These are phyloP conservation scores for Gulo gulo DNA, from an alignment of 2,113 vertebrate genomes.

Conservation along the genomic window DNA sequence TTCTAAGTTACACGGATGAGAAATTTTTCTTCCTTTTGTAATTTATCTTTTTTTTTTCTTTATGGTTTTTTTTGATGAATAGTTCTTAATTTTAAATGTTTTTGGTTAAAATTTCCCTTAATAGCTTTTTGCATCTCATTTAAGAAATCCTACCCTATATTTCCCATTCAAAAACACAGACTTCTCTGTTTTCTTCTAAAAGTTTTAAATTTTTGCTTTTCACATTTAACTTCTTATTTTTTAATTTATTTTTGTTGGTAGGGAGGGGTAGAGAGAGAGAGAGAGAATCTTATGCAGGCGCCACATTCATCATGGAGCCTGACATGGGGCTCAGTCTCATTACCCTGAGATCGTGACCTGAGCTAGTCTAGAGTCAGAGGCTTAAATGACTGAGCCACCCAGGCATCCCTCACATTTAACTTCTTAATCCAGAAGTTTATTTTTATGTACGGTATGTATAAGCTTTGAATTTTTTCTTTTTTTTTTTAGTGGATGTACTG, in stretches of 20 bases:
- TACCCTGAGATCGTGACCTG: background rate
- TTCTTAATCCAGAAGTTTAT: background rate
- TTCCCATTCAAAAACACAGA: background rate
- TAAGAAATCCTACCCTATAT: background rate
- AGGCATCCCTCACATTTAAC: background rate
- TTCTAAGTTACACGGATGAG: background rate
- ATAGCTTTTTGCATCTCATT: background rate
- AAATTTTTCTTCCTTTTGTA: background rate
- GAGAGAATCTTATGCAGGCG: background rate
- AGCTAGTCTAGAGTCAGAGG: background rate
- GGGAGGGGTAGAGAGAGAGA: background rate
- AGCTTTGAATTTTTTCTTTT: background rate
- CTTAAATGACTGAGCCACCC: background rate
- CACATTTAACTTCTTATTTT: background rate
- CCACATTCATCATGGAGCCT: background rate
- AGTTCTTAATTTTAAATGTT: background rate
- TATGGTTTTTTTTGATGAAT: background rate
- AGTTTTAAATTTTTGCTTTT: background rate
- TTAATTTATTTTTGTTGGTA: background rate
- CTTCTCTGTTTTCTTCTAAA: background rate
- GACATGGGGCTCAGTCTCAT: background rate
- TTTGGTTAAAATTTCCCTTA: background rate
- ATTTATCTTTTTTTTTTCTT: background rate
- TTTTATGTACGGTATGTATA: background rate
- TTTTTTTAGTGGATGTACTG: background rate